Base-by-base conservation (phyloP, 2,888 invertebrate genomes). In the Amaurobius ferox region DNA sequence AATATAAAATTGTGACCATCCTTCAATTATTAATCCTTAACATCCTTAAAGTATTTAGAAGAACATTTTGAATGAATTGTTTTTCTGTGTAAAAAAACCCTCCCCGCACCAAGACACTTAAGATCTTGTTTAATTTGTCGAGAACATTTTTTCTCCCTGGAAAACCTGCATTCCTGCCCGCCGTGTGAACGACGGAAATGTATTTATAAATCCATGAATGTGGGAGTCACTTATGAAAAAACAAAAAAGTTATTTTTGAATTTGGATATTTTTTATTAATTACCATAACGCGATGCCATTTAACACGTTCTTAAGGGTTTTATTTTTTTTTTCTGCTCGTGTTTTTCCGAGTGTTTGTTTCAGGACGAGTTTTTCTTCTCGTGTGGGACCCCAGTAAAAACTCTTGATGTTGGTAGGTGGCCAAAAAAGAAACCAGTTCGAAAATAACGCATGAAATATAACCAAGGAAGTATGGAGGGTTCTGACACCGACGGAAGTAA, bases 381-480 rank as follows among this genome's bases (percentile, higher is more conserved):
- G 23, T 55, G 23, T 55, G 5, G 19, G 55, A 55, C 19, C 5
- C 19, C 23, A 6, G 23, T 55, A 23, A 55, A 55, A 23, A 55
- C 55, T 55, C 55, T 55, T 55, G 5, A 16, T 23, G 19, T 55
- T 55, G 55, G 55, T 23, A 23, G 55, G 55, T 55, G 55, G 23
- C 55, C 55, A 55, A 23, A 16, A 44, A 55, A 55, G 23, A 55
- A 35, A 55, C 5, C 5, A 23, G 55, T 55, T 55, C 23, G 23
- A 55, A 55, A 55, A 55, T 55, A 55, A 55, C 55, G 55, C 23
- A 23, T 55, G 55, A 55, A 55, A 55, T 55, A 55, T 55, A 23
- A 55, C 23, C 55, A 55, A 55, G 55, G 55, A 55, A 23, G 55
- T 55, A 23, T 55, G 23, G 19, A 23, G 2, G 55, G 23, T 55